Base-by-base conservation (phyloP, 2,797 vertebrate genomes). In the Arctocebus calabarensis region DNA sequence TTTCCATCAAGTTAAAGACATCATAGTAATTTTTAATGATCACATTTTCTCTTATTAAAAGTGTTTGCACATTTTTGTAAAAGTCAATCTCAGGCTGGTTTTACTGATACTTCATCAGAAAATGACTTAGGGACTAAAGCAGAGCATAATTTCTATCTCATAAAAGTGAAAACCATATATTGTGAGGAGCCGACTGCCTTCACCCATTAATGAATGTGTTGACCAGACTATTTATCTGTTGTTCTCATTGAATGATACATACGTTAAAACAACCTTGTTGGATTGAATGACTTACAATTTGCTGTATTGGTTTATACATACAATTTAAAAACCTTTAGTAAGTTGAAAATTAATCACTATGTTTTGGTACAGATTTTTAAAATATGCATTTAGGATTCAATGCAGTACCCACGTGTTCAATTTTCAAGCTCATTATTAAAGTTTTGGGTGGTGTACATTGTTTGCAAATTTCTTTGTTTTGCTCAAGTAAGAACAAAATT, bases 381-480 rank as follows among this genome's bases (percentile, higher is more conserved):
- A 95, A 77, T 74, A 13, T 73, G 86, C 8, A 92, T 97, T 89
- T 74, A 78, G 59, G 84, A 96, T 20, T 0, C 83, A 92, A 70
- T 70, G 61, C 14, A 37, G 20, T 86, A 9, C 64, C 52, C 29
- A 79, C 71, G 75, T 71, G 84, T 97, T 97, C 73, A 73, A 92
- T 48, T 90, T 70, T 95, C 27, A 91, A 89, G 75, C 23, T 74
- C 4, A 83, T 43, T 77, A 95, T 87, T 91, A 92, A n/a, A 34
- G 9, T 92, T 88, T 93, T 40, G 19, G 22, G 9, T 45, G 2
- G 77, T 93, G 61, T 37, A 78, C 77, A 95, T 73, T 97, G 34
- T 62, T 93, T 94, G 92, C 55, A 43, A 52, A 22, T 92, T 2
- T 97, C 48, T 92, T 95, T 43, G 91, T 96, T 96, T 52, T 94